Conservation (phyloP, 2,113 vertebrate genomes). For the Pterophyllum scalare region DNA sequence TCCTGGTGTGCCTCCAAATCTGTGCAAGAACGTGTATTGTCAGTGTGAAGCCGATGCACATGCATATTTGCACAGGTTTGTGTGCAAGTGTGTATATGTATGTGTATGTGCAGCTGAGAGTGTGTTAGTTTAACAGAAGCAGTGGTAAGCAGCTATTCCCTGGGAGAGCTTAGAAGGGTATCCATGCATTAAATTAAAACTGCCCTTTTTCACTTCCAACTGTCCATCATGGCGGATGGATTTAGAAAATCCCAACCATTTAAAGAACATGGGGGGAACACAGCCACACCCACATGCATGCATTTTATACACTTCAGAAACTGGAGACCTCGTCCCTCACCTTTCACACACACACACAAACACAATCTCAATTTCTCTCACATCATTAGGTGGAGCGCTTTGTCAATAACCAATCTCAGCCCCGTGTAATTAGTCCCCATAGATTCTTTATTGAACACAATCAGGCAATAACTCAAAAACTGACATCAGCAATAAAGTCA, state of each 20-base stretch:
- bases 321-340: not conserved
- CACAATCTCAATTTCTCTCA: slow-evolving; percentile 37
- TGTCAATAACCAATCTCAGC: slow-evolving; percentile 68
- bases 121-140: slow-evolving; percentile 53
- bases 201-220: slow-evolving; percentile 72
- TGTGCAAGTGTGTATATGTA: not conserved
- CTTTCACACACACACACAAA: slow-evolving; percentile 3
- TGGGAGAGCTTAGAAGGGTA: slow-evolving; percentile 61
- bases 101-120: slow-evolving; percentile 13
- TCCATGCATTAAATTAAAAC: slow-evolving; percentile 79
- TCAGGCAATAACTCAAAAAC: slow-evolving; percentile 60
- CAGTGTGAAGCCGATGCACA: not conserved
- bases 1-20: slow-evolving; percentile 2
- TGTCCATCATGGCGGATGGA: slow-evolving; percentile 70
- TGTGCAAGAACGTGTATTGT: not conserved
- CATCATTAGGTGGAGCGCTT: slow-evolving; percentile 42
- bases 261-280: slow-evolving; percentile 44
- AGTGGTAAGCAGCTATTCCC: slow-evolving; percentile 61
- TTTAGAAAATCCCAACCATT: slow-evolving; percentile 41
- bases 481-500: slow-evolving; percentile 54
- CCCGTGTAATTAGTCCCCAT: slow-evolving; percentile 70
- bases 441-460: slow-evolving; percentile 68
- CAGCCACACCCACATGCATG: slow-evolving; percentile 43
- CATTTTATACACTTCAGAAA: slow-evolving; percentile 13
- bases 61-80: not conserved